Percentiles rank a stretch among this genome's conserved stretches.
Evolutionary conservation across 2,888 invertebrate genomes (phyloP).

Genomic region (Xestoiulus laeticollis): DNA sequence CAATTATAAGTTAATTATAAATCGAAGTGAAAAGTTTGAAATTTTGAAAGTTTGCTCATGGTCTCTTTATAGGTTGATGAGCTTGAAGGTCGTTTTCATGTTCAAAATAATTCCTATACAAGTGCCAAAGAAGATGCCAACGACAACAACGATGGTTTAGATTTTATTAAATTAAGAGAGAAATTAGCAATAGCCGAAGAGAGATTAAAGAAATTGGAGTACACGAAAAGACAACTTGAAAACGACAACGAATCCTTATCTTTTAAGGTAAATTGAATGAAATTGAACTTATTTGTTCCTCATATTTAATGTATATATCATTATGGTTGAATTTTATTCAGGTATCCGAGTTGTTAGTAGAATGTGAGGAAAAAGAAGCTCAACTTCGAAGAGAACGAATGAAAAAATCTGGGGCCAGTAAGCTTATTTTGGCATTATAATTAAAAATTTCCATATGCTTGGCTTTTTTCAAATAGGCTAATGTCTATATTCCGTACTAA

Average conservation of each 20-base stretch:
- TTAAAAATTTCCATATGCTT: neutral
- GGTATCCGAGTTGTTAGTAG: conserved; percentile 52
- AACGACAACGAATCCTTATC: conserved; percentile 64
- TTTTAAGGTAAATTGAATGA: conserved; percentile 61
- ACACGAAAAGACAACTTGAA: conserved; percentile 63
- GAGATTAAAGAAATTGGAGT: conserved; percentile 62
- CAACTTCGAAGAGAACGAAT: conserved; percentile 46
- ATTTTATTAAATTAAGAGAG: conserved; percentile 56
- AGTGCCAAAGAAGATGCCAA: conserved; percentile 43
- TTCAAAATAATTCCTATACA: conserved; percentile 3
- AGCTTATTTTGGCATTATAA: neutral
- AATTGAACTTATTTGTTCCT: neutral
- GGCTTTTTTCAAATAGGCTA: no score
- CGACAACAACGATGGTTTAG: conserved; percentile 37
- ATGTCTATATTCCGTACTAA: no score
- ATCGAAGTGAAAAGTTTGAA: no score
- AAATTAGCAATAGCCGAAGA: conserved; percentile 65
- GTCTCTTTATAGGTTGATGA: conserved; percentile 30
- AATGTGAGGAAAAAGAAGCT: conserved; percentile 53
- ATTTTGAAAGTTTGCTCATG: neutral
- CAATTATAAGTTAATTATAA: neutral
- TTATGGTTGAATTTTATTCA: neutral
- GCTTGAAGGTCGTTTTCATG: conserved; percentile 42
- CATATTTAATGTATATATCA: neutral
- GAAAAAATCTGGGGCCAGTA: conserved; percentile 50